These are phyloP conservation scores for Cryptoprocta ferox DNA, from an alignment of 2,797 vertebrate genomes.

Conservation along the genomic window DNA sequence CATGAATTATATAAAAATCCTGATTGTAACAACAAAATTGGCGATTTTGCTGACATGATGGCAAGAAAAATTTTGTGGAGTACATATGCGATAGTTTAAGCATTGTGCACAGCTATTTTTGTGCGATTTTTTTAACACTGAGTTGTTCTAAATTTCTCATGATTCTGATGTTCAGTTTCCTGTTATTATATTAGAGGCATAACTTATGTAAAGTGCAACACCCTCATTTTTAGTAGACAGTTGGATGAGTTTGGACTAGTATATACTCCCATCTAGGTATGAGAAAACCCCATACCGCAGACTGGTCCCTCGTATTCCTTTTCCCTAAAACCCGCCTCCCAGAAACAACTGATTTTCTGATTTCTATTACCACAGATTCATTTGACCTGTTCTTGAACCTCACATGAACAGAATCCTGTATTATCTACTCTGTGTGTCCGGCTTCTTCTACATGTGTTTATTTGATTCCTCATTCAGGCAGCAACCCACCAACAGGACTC, in stretches of 20 bases:
- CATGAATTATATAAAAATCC: not conserved
- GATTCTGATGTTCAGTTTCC: not conserved
- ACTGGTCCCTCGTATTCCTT: not conserved
- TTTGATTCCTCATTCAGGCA: not conserved
- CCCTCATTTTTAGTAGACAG: not conserved
- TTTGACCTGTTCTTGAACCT: not conserved
- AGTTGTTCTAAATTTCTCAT: not conserved
- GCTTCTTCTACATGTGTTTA: not conserved
- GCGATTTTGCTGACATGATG: not conserved
- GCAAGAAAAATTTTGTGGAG: not conserved
- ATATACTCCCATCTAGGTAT: not conserved
- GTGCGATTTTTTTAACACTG: not conserved
- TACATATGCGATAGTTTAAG: not conserved
- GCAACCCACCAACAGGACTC: not conserved
- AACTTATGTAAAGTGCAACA: not conserved
- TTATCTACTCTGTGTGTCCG: not conserved
- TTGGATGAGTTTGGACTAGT: not conserved
- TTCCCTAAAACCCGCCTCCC: not conserved
- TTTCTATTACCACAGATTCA: not conserved
- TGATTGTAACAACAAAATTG: not conserved
- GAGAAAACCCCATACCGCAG: not conserved
- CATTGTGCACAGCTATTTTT: not conserved
- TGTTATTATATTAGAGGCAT: not conserved
- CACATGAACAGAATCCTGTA: not conserved
- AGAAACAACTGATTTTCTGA: not conserved